Evolutionary conservation across 2,113 vertebrate species (phyloP).

Genomic region (Accipiter virgatus): DNA sequence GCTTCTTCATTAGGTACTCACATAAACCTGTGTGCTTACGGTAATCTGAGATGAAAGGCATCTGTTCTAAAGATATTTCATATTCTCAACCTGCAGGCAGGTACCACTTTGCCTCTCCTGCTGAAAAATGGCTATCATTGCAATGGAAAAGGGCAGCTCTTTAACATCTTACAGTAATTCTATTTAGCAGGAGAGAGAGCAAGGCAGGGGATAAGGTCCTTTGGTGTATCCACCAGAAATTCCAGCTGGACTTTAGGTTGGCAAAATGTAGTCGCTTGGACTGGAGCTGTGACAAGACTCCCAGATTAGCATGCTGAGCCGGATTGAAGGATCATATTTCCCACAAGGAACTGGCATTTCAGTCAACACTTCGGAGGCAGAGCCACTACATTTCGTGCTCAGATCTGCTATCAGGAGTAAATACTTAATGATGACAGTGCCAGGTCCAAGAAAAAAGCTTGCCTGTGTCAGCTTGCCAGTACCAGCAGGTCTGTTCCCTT

Average conservation of each 20-base stretch:
- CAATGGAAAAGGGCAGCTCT: not conserved
- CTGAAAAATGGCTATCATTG: not conserved
- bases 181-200: not conserved
- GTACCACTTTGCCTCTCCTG: not conserved
- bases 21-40: not conserved
- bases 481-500: not conserved
- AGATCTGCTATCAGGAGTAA: not conserved
- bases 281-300: not conserved
- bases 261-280: not conserved
- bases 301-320: not conserved
- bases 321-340: not conserved
- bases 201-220: not conserved
- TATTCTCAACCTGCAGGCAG: not conserved
- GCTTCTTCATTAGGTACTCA: not conserved
- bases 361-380: not conserved
- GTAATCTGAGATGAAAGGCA: not conserved
- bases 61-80: not conserved
- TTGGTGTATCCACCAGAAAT: not conserved
- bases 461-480: not conserved
- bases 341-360: not conserved
- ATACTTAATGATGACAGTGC: not conserved
- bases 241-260: not conserved
- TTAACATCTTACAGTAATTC: not conserved
- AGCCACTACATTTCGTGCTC: not conserved
- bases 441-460: not conserved